Percentiles rank a stretch among this genome's conserved stretches.
Evolutionary conservation across 1,140 invertebrate genomes (phyloP).

Genomic region (Nasonia giraulti): DNA sequence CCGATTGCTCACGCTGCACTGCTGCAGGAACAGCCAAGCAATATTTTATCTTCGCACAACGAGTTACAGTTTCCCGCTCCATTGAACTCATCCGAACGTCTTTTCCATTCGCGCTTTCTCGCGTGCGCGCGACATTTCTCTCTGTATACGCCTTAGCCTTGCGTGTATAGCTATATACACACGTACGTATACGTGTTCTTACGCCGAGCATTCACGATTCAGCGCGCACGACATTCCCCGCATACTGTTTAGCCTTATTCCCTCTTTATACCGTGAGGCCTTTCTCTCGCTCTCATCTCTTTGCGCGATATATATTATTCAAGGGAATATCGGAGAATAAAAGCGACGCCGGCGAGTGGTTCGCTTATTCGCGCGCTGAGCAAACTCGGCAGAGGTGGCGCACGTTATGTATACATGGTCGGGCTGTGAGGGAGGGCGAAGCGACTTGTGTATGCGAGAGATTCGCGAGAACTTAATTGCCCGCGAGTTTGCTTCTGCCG

Average conservation of each 20-base stretch:
- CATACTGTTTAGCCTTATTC: too few species aligned
- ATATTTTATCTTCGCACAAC: slow-evolving; percentile 46
- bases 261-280: neutral
- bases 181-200: neutral
- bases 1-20: too few species aligned
- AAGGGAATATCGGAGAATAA: slow-evolving; percentile 30
- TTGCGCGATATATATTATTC: slow-evolving; percentile 22
- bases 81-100: slow-evolving; percentile 46
- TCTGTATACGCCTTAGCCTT: neutral
- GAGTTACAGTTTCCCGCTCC: slow-evolving; percentile 45
- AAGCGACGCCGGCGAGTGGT: neutral
- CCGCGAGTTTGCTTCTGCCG: neutral
- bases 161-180: neutral
- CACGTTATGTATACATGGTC: neutral
- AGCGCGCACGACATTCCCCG: slow-evolving; percentile 3
- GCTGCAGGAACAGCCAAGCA: slow-evolving; percentile 6
- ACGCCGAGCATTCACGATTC: slow-evolving; percentile 19
- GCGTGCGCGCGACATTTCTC: neutral
- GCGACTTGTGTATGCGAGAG: slow-evolving; percentile 10
- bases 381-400: neutral
- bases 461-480: slow-evolving; percentile 27
- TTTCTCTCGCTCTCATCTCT: neutral
- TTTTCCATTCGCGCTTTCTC: slow-evolving; percentile 7
- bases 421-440: too few species aligned
- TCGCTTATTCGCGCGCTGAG: neutral